Conservation (phyloP, 2,888 invertebrate species). For the Trachelus tabidus region DNA sequence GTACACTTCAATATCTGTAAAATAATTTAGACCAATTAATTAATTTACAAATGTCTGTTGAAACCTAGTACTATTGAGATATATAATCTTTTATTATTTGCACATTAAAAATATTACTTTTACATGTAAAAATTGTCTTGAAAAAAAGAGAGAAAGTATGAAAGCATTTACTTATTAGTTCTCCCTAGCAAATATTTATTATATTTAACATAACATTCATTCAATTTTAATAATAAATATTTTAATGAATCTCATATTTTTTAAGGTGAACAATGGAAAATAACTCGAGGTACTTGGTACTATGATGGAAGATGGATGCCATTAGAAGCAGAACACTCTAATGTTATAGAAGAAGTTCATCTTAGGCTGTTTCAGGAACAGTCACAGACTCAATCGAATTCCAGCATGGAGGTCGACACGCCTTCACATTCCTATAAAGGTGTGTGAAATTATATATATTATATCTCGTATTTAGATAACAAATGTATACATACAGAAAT, state of each 20-base stretch:
- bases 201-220: neutral
- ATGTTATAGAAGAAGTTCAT: slow-evolving; percentile 73
- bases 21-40: neutral
- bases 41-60: neutral
- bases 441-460: slow-evolving; percentile 23
- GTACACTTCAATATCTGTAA: neutral
- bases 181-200: neutral
- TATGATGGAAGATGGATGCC: slow-evolving; percentile 75
- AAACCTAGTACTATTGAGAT: neutral
- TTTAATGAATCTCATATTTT: neutral
- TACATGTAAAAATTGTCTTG: neutral
- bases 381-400: slow-evolving; percentile 43
- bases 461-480: neutral
- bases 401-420: slow-evolving; percentile 45
- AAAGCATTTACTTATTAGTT: neutral
- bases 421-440: slow-evolving; percentile 60
- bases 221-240: slow-evolving; percentile 5
- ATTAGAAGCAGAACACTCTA: slow-evolving; percentile 70
- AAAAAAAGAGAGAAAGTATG: neutral
- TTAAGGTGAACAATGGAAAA: slow-evolving; percentile 69
- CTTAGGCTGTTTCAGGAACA: slow-evolving; percentile 68
- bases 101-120: neutral
- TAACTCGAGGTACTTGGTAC: slow-evolving; percentile 76
- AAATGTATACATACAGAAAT: neutral
- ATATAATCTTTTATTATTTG: slow-evolving; percentile 1